phyloP scores from a whole-genome alignment of 1,140 invertebrate species.

The Thalassaphorura encarpata region DNA sequence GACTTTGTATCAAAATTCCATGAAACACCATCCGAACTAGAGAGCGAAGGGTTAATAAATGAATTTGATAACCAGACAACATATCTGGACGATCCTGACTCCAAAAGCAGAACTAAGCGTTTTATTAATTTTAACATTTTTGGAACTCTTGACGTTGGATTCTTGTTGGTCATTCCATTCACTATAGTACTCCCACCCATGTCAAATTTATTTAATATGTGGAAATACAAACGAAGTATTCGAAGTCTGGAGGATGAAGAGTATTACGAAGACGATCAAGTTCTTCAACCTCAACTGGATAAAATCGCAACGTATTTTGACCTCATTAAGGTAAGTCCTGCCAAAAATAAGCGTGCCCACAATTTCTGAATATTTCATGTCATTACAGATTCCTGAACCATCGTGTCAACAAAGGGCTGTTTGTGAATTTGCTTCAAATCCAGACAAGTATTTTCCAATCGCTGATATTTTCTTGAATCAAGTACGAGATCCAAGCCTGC shows the following conservation, averaged over 20 bases:
- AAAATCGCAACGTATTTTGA: conserved; percentile 18
- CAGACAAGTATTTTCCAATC: conserved; percentile 32
- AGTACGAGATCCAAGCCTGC: conserved; percentile 1
- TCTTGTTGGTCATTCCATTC: conserved; percentile 19
- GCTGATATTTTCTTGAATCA: conserved; percentile 31
- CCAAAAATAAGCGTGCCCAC: not conserved
- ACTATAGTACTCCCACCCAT: conserved; percentile 20
- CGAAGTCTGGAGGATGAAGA: not conserved
- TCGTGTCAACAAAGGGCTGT: conserved; percentile 33
- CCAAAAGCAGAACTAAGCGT: conserved; percentile 1
- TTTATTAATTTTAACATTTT: conserved; percentile 3
- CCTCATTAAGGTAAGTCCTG: conserved; percentile 10
- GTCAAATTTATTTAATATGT: conserved; percentile 11
- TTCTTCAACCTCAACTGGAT: conserved; percentile 9
- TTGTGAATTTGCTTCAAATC: conserved; percentile 33
- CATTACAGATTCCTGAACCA: conserved; percentile 29
- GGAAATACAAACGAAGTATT: conserved; percentile 1
- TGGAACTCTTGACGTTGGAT: conserved; percentile 7
- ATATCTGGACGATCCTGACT: no score
- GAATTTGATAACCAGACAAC: no score
- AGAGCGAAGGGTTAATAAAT: no score
- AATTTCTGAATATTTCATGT: not conserved
- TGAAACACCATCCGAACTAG: no score
- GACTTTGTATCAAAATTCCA: no score
- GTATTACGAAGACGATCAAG: not conserved